Evolutionary conservation across 1,140 invertebrate species (phyloP).

Genomic region (Hylaeus volcanicus): DNA sequence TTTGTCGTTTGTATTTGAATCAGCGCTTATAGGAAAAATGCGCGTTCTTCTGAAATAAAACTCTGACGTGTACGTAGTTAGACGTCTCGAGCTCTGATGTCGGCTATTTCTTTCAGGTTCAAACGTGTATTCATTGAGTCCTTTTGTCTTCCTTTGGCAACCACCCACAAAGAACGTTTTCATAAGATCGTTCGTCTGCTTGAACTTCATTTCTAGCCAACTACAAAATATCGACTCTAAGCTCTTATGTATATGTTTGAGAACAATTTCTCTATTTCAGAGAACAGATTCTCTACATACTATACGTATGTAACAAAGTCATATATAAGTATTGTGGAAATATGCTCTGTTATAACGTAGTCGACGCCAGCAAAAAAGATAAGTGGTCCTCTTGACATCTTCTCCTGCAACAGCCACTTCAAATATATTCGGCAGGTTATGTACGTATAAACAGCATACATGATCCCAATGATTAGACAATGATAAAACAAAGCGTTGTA

Average conservation of each 20-base stretch:
- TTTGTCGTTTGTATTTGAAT: background rate
- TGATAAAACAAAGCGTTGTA: background rate
- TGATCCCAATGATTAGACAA: background rate
- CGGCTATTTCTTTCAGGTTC: background rate
- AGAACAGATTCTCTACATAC: slow-evolving; percentile 1
- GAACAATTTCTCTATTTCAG: no score
- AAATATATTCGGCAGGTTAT: background rate
- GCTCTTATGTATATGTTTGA: background rate
- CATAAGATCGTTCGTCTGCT: slow-evolving; percentile 22
- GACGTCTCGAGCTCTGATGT: background rate
- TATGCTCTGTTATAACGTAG: no score
- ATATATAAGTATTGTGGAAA: background rate
- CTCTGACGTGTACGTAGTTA: background rate
- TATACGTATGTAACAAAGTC: slow-evolving; percentile 22
- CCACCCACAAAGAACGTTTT: background rate
- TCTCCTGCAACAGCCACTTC: background rate
- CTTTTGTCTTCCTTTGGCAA: no score
- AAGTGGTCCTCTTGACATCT: no score
- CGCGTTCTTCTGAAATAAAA: background rate
- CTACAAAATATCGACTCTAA: slow-evolving; percentile 12
- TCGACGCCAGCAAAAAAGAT: no score
- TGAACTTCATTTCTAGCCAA: slow-evolving; percentile 30
- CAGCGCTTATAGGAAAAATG: background rate
- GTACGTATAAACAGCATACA: no score
- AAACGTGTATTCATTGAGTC: no score